Evolutionary conservation across 2,888 invertebrate genomes (phyloP), one percentile per base, ranked within the genome.

Genomic region (Globia sparganii): DNA sequence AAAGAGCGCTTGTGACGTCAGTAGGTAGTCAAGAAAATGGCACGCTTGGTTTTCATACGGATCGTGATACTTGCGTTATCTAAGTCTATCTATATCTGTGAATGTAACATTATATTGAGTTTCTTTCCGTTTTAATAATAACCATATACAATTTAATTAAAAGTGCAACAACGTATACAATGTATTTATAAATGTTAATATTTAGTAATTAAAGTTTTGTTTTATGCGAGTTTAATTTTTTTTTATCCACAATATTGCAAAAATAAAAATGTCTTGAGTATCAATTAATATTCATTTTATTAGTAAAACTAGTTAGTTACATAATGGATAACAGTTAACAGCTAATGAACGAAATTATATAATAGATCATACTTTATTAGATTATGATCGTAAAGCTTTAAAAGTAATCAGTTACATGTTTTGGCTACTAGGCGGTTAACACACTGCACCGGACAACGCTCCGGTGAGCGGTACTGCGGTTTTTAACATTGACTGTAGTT

Each of bases 281-380:
- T 37, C 21, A 37, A 25, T 56, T 61, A 25, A 53, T 46, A 71
- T 56, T 70, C 15, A 69, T 72, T 81, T 81, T 77, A 81, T 77
- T 81, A 72, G 25, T 80, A 40, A 75, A 80, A 62, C 70, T 75
- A 80, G 49, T 79, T 69, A 70, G 61, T 72, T 75, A 82, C 72
- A 59, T 72, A 62, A 58, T 75, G 66, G 61, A 67, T 74, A 79
- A 70, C 77, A 76, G 28, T 62, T 83, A 86, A 56, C 64, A 71
- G 43, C 62, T 80, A 81, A 72, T 66, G 28, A 77, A 78, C 66
- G 71, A 77, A 65, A 73, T 61, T 69, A 65, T 72, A 61, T 72
- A 76, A 62, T 61, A 72, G 43, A 69, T 69, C 61, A 75, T 68
- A 75, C 25, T 73, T 31, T 64, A 71, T 43, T 11, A 28, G 28